Percentiles rank a stretch among this genome's conserved stretches.
Conservation (phyloP, 2,113 vertebrate genomes). For the Amia ocellicauda region DNA sequence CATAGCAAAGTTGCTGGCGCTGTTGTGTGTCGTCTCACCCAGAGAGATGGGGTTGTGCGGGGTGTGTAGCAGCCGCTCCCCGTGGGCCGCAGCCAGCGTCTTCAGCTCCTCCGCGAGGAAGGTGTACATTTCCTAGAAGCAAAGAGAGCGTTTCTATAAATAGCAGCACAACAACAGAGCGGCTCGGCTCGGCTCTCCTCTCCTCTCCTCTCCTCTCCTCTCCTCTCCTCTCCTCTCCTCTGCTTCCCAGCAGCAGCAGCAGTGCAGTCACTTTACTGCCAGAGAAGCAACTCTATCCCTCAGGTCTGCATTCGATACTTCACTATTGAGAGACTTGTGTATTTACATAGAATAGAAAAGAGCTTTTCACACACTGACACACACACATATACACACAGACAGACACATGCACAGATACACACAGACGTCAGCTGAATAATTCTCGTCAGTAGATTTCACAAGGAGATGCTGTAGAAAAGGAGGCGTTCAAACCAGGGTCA, state of each 20-base stretch:
- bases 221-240: constrained; percentile 17
- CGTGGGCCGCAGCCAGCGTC: constrained; percentile 75
- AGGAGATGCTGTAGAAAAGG: too few species aligned
- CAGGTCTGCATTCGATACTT: background rate
- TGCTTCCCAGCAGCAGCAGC: constrained; percentile 38
- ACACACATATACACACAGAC: too few species aligned
- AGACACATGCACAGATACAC: background rate
- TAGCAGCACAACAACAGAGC: constrained; percentile 32
- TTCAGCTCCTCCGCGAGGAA: constrained; percentile 84
- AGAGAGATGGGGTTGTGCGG: constrained; percentile 93
- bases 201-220: constrained; percentile 24
- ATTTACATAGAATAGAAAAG: too few species aligned
- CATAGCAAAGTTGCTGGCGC: too few species aligned
- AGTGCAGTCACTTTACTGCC: constrained; percentile 34
- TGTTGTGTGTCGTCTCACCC: too few species aligned
- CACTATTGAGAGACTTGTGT: background rate
- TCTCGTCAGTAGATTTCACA: too few species aligned
- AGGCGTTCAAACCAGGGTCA: too few species aligned
- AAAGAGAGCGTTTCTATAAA: constrained; percentile 42
- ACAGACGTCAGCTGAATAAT: too few species aligned
- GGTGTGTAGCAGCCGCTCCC: constrained; percentile 84
- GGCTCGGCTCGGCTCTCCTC: too few species aligned
- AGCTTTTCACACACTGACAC: too few species aligned
- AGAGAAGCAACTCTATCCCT: constrained; percentile 37
- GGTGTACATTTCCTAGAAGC: constrained; percentile 83